A percentile compares a stretch with the other conserved stretches of the same genome.
Evolutionary conservation across 2,888 invertebrate genomes (phyloP).

Genomic region (Chrysomela aeneicollis): DNA sequence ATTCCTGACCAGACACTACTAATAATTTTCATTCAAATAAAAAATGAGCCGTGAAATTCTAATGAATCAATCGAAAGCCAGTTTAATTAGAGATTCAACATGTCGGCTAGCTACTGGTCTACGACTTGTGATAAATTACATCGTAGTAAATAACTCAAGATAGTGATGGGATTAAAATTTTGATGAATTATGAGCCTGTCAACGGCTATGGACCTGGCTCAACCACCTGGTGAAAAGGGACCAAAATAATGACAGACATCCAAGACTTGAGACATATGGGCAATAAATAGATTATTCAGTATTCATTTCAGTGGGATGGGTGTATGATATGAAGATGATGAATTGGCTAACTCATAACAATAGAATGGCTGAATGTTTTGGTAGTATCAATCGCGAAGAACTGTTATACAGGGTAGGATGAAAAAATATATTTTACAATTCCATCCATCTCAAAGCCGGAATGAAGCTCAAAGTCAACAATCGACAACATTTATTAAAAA

Average conservation of each 20-base stretch:
- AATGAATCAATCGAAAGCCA: background rate
- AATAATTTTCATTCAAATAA: background rate
- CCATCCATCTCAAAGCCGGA: no score
- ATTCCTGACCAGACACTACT: background rate
- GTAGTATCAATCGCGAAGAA: no score
- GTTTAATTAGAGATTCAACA: background rate
- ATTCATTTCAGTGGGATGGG: background rate
- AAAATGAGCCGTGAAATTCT: slow-evolving; percentile 3
- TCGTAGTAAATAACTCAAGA: slow-evolving; percentile 38
- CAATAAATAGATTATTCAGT: slow-evolving; percentile 1
- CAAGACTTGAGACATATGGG: slow-evolving; percentile 29
- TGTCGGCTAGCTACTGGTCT: slow-evolving; percentile 32
- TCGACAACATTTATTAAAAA: no score
- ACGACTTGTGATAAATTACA: slow-evolving; percentile 39
- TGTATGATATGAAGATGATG: slow-evolving; percentile 5
- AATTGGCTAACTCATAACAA: background rate
- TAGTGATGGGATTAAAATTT: slow-evolving; percentile 44
- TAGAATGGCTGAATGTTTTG: background rate
- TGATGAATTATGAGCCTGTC: slow-evolving; percentile 43
- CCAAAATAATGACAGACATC: slow-evolving; percentile 31
- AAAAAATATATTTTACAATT: no score
- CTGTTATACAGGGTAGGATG: no score
- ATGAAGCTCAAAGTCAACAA: no score
- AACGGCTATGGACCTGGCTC: slow-evolving; percentile 41
- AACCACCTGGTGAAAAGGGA: slow-evolving; percentile 43